Percentiles rank a stretch among this genome's conserved stretches.
phyloP scores from a whole-genome alignment of 2,888 invertebrate genomes.

The Oscheius onirici region DNA sequence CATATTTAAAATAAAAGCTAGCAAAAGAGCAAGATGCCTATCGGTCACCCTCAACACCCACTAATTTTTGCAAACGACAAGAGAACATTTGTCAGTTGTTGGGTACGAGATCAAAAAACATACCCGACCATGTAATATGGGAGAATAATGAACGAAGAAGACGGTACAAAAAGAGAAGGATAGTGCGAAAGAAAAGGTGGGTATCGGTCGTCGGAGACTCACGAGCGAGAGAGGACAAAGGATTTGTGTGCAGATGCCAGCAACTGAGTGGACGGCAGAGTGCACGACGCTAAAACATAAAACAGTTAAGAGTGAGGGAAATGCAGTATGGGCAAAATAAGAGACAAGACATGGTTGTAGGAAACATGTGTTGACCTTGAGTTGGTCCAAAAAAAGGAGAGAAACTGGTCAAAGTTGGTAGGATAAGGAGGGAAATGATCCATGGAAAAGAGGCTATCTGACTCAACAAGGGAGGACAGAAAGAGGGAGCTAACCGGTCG shows the following conservation, averaged over 20 bases:
- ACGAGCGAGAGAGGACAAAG: slow-evolving; percentile 26
- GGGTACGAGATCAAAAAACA: slow-evolving; percentile 2
- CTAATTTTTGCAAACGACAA: slow-evolving; percentile 14
- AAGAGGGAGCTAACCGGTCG: slow-evolving; percentile 27
- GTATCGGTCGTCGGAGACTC: slow-evolving; percentile 8
- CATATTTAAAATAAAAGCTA: background rate
- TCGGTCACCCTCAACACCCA: slow-evolving; percentile 9
- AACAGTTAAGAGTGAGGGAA: background rate
- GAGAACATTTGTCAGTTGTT: background rate
- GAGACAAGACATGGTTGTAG: background rate
- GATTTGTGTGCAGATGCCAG: slow-evolving; percentile 30
- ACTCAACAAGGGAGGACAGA: background rate
- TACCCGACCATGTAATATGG: background rate
- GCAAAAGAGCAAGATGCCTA: background rate
- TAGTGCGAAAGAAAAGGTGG: too few species aligned
- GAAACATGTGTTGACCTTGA: background rate
- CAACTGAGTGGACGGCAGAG: slow-evolving; percentile 30
- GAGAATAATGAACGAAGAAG: background rate
- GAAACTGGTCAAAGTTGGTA: too few species aligned
- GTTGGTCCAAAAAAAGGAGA: too few species aligned
- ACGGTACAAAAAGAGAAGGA: background rate
- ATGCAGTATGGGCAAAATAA: slow-evolving; percentile 9
- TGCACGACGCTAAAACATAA: slow-evolving; percentile 26
- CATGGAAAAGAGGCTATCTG: too few species aligned
- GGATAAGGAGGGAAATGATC: too few species aligned